phyloP scores from a whole-genome alignment of 53 echinoderm and acorn worm species.

The Luidia sarsii region DNA sequence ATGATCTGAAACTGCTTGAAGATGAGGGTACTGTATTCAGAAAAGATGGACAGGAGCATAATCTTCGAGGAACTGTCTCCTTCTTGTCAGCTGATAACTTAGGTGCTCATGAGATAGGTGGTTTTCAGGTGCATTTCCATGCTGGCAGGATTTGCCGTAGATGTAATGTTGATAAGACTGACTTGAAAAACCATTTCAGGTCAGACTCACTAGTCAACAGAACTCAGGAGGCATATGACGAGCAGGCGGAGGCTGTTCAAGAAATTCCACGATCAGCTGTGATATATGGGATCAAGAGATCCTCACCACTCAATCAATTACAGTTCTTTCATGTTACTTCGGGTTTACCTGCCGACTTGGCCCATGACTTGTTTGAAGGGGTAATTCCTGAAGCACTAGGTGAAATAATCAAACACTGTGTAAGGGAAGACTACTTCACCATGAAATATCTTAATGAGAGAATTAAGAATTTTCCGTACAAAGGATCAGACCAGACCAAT shows the following conservation, averaged over 20 bases:
- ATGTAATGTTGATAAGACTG: too few relatives aligned
- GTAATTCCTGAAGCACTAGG: slow-evolving; percentile 44
- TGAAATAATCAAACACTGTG: slow-evolving; percentile 40
- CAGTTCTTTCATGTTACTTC: slow-evolving; percentile 44
- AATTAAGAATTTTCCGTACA: slow-evolving; percentile 26
- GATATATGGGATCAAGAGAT: background rate
- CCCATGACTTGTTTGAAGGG: slow-evolving; percentile 65
- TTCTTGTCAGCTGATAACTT: too few relatives aligned
- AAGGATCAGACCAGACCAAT: slow-evolving; percentile 32
- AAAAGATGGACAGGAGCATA: too few relatives aligned
- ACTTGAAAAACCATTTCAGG: too few relatives aligned
- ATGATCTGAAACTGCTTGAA: too few relatives aligned
- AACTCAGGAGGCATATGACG: background rate
- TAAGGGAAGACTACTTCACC: slow-evolving; percentile 5
- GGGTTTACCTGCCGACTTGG: slow-evolving; percentile 39
- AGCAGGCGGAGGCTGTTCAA: background rate
- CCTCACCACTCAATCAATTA: background rate
- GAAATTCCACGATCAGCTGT: background rate
- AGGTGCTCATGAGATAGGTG: too few relatives aligned
- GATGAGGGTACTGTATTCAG: too few relatives aligned
- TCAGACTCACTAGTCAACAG: background rate
- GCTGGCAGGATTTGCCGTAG: too few relatives aligned
- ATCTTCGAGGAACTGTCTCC: too few relatives aligned
- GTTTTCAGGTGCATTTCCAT: too few relatives aligned
- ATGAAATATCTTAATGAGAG: slow-evolving; percentile 29